Evolutionary conservation across 2,888 invertebrate species (phyloP).

Genomic region (Therioaphis trifolii): DNA sequence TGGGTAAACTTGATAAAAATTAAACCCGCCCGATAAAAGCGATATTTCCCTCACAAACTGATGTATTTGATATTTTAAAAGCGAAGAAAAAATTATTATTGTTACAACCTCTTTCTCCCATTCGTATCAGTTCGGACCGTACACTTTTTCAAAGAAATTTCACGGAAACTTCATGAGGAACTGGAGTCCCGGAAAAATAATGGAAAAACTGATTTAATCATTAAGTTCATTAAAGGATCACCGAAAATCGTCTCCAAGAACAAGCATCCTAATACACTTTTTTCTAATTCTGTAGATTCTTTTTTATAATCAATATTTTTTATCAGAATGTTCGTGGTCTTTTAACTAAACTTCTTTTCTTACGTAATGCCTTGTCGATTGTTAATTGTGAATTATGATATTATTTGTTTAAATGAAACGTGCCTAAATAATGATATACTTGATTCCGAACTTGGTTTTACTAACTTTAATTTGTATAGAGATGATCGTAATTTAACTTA

Average conservation of each 20-base stretch:
- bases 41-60: no score
- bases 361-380: no score
- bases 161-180: slow-evolving; percentile 22
- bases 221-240: slow-evolving; percentile 26
- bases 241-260: background rate
- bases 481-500: no score
- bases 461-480: no score
- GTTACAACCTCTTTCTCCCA: slow-evolving; percentile 11
- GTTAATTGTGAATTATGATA: slow-evolving; percentile 15
- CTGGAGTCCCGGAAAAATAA: slow-evolving; percentile 1
- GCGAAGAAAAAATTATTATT: slow-evolving; percentile 13
- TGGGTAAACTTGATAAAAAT: no score
- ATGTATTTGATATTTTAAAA: background rate
- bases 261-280: background rate
- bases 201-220: slow-evolving; percentile 27
- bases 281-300: no score
- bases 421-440: slow-evolving; percentile 16
- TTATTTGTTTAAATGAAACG: slow-evolving; percentile 29
- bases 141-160: slow-evolving; percentile 17
- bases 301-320: slow-evolving; percentile 23
- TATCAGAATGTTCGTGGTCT: slow-evolving; percentile 16
- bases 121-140: no score
- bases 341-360: slow-evolving; percentile 1
- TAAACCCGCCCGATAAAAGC: no score
- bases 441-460: slow-evolving; percentile 27